Evolutionary conservation across 1,140 invertebrate genomes (phyloP).

Genomic region (Arion vulgaris): DNA sequence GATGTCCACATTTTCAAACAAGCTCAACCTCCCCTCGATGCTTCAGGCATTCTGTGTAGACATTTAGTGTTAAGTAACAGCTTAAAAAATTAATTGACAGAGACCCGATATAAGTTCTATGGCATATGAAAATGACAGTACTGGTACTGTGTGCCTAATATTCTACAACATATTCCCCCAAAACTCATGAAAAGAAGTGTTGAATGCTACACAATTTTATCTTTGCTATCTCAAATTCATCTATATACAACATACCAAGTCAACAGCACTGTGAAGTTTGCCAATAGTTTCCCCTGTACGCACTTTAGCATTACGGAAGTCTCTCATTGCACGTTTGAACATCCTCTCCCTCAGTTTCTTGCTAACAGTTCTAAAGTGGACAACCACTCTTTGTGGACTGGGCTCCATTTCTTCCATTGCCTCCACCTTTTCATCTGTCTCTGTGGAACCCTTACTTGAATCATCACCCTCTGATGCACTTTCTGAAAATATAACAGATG

Average conservation of each 20-base stretch:
- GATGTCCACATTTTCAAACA: no score
- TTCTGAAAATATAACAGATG: not conserved
- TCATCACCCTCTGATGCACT: not conserved
- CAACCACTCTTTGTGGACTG: slow-evolving; percentile 23
- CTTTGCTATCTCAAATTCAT: no score
- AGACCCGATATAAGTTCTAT: no score
- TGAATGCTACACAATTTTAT: no score
- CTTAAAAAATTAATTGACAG: no score
- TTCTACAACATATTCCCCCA: no score
- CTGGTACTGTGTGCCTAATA: no score
- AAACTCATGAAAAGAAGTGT: no score
- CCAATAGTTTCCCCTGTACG: not conserved
- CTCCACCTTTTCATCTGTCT: not conserved
- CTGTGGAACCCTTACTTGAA: not conserved
- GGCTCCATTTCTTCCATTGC: slow-evolving; percentile 31
- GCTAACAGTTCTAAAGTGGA: slow-evolving; percentile 23
- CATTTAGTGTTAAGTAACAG: no score
- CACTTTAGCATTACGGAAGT: slow-evolving; percentile 4
- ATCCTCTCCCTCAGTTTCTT: slow-evolving; percentile 17
- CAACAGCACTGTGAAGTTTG: slow-evolving; percentile 10
- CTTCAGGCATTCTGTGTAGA: no score
- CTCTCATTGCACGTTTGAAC: slow-evolving; percentile 26
- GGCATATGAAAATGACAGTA: no score
- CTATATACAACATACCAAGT: slow-evolving; percentile 22
- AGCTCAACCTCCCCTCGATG: no score